Base-by-base conservation (phyloP, 2,888 invertebrate genomes). In the Heliconius ethilla region DNA sequence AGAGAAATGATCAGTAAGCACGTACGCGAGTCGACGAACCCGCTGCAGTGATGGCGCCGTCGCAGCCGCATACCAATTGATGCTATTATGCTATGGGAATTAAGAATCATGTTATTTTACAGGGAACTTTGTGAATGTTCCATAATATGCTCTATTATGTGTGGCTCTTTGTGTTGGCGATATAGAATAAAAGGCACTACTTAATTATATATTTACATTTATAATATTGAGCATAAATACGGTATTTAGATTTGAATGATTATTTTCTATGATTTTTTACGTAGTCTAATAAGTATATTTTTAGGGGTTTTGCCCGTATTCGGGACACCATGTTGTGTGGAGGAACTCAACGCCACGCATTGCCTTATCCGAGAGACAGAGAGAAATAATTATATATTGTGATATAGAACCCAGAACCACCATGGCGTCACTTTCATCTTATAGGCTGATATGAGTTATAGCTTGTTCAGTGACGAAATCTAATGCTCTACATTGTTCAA, bases 1-100 rank as follows among this genome's bases (percentile, higher is more conserved):
- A 84, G 81, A 83, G 80, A 82, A 83, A 82, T 80, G 77, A 81
- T 79, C 79, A 81, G 82, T 80, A 81, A 79, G 82, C 81, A 82
- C 78, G 79, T 79, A 81, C 80, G 80, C 59, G 63, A 45, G 89
- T 86, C 89, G 84, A 85, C 86, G 90, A 88, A 88, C 89, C 77
- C 79, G 72, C 59, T 70, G 76, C 78, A 72, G 74, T 70, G 77
- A 80, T 80, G 85, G 85, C 83, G 82, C 82, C 82, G 82, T 83
- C 86, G 85, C 83, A 84, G 74, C 84, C 85, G 92, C 92, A 91
- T 92, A 91, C 87, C 89, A 92, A 92, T 91, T 90, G 90, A 87
- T 83, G 83, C 83, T 86, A 87, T 89, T 87, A 87, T 87, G 83
- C 83, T 85, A 88, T 91, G 90, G 87, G 89, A 89, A 88, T 81